Evolutionary conservation across 2,888 invertebrate species (phyloP).

Genomic region (Ernsta delagoae): DNA sequence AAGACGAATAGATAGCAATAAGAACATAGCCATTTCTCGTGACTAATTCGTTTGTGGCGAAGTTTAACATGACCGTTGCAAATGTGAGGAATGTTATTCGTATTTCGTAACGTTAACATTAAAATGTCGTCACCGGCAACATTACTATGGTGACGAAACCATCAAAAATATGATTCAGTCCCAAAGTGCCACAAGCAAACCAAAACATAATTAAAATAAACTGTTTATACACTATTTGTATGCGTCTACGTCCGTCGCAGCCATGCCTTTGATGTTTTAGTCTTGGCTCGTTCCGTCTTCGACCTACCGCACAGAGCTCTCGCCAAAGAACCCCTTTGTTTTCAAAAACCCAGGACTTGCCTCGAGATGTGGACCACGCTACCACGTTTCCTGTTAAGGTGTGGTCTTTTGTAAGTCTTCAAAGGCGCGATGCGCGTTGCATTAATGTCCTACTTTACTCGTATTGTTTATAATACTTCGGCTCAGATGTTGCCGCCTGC

Average conservation of each 20-base stretch:
- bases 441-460: conserved; percentile 30
- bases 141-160: background rate
- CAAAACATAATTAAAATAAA: conserved; percentile 5
- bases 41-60: too few relatives aligned
- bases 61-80: background rate
- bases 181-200: background rate
- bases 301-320: conserved; percentile 36
- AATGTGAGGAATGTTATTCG: background rate
- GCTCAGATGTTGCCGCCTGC: conserved; percentile 19
- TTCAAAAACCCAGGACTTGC: conserved; percentile 33
- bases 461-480: conserved; percentile 25
- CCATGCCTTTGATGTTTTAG: background rate
- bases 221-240: conserved; percentile 11
- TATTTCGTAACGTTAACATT: background rate
- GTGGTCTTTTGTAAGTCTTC: conserved; percentile 35
- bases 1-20: too few relatives aligned
- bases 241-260: conserved; percentile 5
- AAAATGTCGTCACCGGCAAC: background rate
- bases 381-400: conserved; percentile 29
- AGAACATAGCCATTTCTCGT: too few relatives aligned
- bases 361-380: conserved; percentile 27
- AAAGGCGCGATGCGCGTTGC: conserved; percentile 27
- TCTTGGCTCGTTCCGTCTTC: background rate
- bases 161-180: background rate
- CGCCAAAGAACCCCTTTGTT: conserved; percentile 25